Conservation (phyloP, 1,140 invertebrate species). For the Panonychus citri region DNA sequence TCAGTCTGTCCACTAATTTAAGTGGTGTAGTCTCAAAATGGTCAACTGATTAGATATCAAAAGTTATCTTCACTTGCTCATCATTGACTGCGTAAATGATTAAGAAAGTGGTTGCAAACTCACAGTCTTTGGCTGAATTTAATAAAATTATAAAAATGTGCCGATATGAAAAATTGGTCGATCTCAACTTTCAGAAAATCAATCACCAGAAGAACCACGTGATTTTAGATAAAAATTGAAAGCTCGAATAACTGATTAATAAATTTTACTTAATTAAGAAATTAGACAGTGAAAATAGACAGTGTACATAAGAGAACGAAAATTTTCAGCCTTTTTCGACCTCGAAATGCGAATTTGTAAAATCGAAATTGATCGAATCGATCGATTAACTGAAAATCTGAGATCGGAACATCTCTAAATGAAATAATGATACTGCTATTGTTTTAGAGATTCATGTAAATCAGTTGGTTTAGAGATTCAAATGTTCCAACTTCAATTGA, state of each 20-base stretch:
- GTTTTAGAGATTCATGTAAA: slow-evolving; percentile 27
- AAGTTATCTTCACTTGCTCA: too few relatives aligned
- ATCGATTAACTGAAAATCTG: slow-evolving; percentile 45
- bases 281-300: slow-evolving; percentile 35
- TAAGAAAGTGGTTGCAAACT: slow-evolving; percentile 56
- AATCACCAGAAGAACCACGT: too few relatives aligned
- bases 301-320: slow-evolving; percentile 34
- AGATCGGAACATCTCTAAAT: slow-evolving; percentile 22
- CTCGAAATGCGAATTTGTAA: slow-evolving; percentile 30
- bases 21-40: too few relatives aligned
- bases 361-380: slow-evolving; percentile 39
- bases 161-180: too few relatives aligned
- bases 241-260: slow-evolving; percentile 24
- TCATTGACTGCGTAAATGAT: slow-evolving; percentile 65
- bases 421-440: slow-evolving; percentile 23
- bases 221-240: too few relatives aligned
- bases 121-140: too few relatives aligned
- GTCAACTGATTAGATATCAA: too few relatives aligned
- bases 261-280: slow-evolving; percentile 27
- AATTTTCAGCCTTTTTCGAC: slow-evolving; percentile 31
- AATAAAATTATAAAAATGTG: too few relatives aligned
- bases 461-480: slow-evolving; percentile 39
- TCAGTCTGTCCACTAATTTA: too few relatives aligned
- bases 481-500: slow-evolving; percentile 55
- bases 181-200: too few relatives aligned